phyloP scores from a whole-genome alignment of 1,140 invertebrate species.

The Pseudomyrmex gracilis region DNA sequence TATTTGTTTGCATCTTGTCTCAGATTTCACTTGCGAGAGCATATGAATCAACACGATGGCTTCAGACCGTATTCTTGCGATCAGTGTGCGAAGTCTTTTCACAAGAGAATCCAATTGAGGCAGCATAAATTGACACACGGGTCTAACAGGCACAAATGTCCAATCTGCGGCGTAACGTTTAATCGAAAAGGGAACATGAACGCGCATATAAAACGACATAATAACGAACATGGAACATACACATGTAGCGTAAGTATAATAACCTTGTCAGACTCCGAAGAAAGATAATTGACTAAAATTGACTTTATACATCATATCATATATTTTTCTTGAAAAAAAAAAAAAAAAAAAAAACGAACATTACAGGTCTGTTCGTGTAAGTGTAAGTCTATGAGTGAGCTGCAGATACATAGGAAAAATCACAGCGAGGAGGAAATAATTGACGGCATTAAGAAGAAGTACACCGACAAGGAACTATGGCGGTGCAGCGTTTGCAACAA shows the following conservation, averaged over 20 bases:
- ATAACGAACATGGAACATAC: slow-evolving; percentile 71
- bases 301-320: neutral
- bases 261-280: slow-evolving; percentile 6
- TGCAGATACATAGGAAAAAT: slow-evolving; percentile 78
- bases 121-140: slow-evolving; percentile 81
- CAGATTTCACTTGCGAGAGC: slow-evolving; percentile 82
- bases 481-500: slow-evolving; percentile 79
- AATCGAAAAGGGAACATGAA: slow-evolving; percentile 83
- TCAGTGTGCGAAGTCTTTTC: slow-evolving; percentile 83
- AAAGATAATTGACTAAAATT: neutral
- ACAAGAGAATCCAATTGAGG: slow-evolving; percentile 81
- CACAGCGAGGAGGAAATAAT: slow-evolving; percentile 75
- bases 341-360: slow-evolving; percentile 8
- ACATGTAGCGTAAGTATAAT: slow-evolving; percentile 79
- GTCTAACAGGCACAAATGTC: slow-evolving; percentile 76
- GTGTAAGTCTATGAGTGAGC: slow-evolving; percentile 80
- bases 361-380: slow-evolving; percentile 74
- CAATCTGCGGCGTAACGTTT: slow-evolving; percentile 76
- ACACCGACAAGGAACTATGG: slow-evolving; percentile 66
- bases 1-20: neutral
- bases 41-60: slow-evolving; percentile 82
- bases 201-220: slow-evolving; percentile 79
- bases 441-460: slow-evolving; percentile 74
- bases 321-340: slow-evolving; percentile 12
- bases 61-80: slow-evolving; percentile 83